Conservation (phyloP, 2,888 invertebrate genomes). For the Drosophila cracens region DNA sequence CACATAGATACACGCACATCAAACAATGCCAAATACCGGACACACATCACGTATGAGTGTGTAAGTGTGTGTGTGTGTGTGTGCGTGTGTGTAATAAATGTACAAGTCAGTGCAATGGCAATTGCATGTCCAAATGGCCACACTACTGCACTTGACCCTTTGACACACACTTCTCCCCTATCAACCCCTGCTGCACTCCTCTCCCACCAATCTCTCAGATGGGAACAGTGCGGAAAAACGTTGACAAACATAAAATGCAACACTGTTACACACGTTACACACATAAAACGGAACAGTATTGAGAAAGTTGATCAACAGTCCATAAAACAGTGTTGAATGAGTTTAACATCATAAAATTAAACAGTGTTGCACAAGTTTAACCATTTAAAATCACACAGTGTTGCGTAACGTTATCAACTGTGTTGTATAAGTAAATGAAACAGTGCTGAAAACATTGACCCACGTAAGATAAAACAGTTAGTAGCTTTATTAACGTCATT, state of each 20-base stretch:
- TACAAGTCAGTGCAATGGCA: constrained; percentile 60
- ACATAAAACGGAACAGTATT: neutral
- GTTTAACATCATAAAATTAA: neutral
- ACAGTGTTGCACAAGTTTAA: neutral
- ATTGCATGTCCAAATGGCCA: constrained; percentile 61
- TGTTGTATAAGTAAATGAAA: neutral
- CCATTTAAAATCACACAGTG: neutral
- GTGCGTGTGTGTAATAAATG: constrained; percentile 50
- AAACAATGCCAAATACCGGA: constrained; percentile 23
- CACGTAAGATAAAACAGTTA: neutral
- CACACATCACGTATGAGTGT: constrained; percentile 4
- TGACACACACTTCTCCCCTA: neutral
- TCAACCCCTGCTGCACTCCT: neutral
- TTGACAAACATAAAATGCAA: neutral
- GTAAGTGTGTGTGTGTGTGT: constrained; percentile 10
- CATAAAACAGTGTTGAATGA: neutral
- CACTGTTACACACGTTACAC: neutral
- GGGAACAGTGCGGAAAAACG: neutral
- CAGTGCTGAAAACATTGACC: neutral
- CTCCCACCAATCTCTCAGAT: neutral
- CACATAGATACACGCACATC: constrained; percentile 32
- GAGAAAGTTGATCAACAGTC: neutral
- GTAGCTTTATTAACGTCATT: neutral
- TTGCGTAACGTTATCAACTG: neutral
- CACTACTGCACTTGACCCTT: constrained; percentile 23